Evolutionary conservation across 2,888 invertebrate genomes (phyloP).

Genomic region (Patella ulyssiponensis): DNA sequence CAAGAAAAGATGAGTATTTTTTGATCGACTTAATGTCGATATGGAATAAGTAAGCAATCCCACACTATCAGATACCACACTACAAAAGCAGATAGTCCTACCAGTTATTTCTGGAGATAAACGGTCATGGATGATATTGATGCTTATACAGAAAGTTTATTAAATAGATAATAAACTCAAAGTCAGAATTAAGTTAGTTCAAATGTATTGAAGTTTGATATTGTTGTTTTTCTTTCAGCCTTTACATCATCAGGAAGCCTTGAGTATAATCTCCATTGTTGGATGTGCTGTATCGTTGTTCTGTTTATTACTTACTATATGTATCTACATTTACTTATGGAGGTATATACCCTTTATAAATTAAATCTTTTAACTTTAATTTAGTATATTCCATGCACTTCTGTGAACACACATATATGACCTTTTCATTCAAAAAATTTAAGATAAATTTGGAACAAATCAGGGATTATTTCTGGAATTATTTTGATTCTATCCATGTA

Average conservation of each 20-base stretch:
- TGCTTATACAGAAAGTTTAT: no score
- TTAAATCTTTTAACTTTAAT: not conserved
- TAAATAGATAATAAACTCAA: not conserved
- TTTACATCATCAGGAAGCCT: conserved; percentile 11
- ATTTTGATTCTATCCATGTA: not conserved
- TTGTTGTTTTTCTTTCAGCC: conserved; percentile 14
- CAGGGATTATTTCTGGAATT: no score
- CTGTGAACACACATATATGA: no score
- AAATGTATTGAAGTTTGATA: not conserved
- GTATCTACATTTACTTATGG: conserved; percentile 46
- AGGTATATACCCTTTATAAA: conserved; percentile 33
- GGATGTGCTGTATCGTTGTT: conserved; percentile 52
- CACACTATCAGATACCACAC: no score
- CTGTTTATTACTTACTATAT: conserved; percentile 47
- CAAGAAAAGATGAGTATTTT: no score
- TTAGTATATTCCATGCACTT: not conserved
- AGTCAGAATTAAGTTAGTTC: not conserved
- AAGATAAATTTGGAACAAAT: no score
- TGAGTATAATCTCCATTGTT: conserved; percentile 49
- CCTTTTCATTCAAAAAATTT: no score
- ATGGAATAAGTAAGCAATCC: no score
- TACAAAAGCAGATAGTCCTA: no score
- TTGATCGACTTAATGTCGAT: no score
- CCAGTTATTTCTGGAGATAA: no score
- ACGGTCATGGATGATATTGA: no score